Base-by-base conservation (phyloP, 2,113 vertebrate species). In the Emydocephalus ijimae region DNA sequence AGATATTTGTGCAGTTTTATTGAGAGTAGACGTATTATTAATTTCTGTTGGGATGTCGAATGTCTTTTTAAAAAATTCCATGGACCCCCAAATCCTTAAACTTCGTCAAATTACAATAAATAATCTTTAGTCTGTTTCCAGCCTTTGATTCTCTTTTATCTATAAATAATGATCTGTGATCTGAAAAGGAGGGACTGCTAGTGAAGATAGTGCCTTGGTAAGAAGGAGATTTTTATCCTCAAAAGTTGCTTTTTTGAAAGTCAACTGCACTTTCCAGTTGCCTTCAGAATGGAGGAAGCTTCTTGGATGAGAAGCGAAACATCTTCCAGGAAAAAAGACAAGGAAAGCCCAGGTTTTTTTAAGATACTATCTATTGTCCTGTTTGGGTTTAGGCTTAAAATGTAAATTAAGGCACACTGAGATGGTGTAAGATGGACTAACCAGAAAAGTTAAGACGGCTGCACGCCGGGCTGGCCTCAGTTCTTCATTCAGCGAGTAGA, bases 401-500 rank as follows among this genome's bases (percentile, higher is more conserved):
- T 85, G 34, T 11, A 88, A 90, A 95, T 55, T 89, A 54, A 21
- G 43, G 85, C 29, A 61, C 89, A 34, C 88, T 57, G 45, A 90
- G 93, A 94, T 74, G 55, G 4, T 20, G 4, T 57, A 57, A 59
- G 23, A 59, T 59, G 94, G 92, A 97, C 98, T 97, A 94, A 98
- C 99, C 97, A 97, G 97, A 95, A 99, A 99, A 3, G 98, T 99
- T 29, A 99, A 96, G 85, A 97, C 96, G 74, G 98, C 97, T 26
- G 97, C 97, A 94, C 98, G 97, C 39, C 26, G 96, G 91, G 98
- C 98, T 50, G 98, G 98, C 87, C 95, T 97, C 91, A 99, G 95
- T 92, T 99, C 98, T 90, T 99, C 98, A 95, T 98, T 98, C 95
- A 99, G 95, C 52, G 99, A 99, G 90, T 99, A 99, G 52, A 98